A percentile compares a stretch with the other conserved stretches of the same genome.
phyloP scores from a whole-genome alignment of 2,113 vertebrate species.

The Pangasianodon gigas region DNA sequence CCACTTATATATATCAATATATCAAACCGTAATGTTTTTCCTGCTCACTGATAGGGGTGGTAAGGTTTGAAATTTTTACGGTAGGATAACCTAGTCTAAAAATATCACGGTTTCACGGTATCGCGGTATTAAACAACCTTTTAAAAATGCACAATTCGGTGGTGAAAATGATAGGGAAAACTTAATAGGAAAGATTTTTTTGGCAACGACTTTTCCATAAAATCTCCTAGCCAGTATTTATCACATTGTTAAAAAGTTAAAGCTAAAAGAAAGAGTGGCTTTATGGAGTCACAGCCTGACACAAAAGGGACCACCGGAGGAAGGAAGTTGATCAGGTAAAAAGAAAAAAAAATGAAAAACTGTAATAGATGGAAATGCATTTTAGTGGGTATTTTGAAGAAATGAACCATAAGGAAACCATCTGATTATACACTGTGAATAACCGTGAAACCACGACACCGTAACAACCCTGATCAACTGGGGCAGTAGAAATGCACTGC shows the following conservation, averaged over 20 bases:
- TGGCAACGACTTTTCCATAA: neutral
- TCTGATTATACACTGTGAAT: neutral
- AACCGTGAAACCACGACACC: neutral
- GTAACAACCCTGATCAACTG: neutral
- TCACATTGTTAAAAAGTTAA: neutral
- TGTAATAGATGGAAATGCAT: neutral
- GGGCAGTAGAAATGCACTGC: neutral
- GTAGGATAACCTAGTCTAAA: neutral
- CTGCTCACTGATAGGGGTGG: neutral
- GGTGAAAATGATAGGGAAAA: neutral
- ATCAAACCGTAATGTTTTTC: neutral
- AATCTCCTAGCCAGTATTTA: neutral
- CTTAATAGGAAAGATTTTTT: neutral
- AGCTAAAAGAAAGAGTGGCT: neutral
- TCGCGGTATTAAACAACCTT: neutral
- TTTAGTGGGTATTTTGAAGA: neutral
- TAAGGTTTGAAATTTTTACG: neutral
- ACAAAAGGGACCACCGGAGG: neutral
- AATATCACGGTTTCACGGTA: neutral
- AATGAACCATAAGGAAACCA: neutral
- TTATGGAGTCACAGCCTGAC: neutral
- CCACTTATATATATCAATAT: slow-evolving; percentile 14
- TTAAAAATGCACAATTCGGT: neutral
- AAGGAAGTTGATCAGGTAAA: neutral
- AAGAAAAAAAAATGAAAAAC: neutral